These are phyloP conservation scores for Hippocampus guttulatus DNA, from an alignment of 2,113 vertebrate genomes.

Conservation along the genomic window DNA sequence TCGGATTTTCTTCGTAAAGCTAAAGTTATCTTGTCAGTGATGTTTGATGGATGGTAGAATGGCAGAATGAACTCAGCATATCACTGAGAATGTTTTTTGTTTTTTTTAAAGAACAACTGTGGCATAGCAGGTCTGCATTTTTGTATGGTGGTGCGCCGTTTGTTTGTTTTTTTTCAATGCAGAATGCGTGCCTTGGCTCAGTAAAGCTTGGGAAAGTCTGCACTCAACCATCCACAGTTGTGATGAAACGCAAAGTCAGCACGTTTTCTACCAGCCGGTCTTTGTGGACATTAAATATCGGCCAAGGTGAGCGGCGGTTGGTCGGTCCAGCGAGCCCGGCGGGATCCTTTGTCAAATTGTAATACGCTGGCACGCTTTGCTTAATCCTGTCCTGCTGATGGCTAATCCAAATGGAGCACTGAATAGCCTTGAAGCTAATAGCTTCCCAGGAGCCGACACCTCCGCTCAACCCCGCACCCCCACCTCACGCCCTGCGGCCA, in stretches of 20 bases:
- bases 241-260: neutral
- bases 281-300: constrained; percentile 20
- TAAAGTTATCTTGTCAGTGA: no score
- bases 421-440: constrained; percentile 57
- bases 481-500: no score
- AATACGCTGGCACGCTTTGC: constrained; percentile 41
- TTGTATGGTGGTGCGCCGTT: no score
- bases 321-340: constrained; percentile 1
- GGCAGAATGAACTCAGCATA: no score
- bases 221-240: neutral
- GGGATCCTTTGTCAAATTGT: constrained; percentile 39
- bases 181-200: neutral
- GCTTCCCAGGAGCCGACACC: constrained; percentile 46
- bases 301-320: constrained; percentile 32
- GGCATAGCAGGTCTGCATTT: no score
- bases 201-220: neutral
- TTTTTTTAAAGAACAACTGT: no score
- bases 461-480: no score
- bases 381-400: constrained; percentile 55
- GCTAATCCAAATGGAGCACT: constrained; percentile 62
- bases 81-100: no score
- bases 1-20: no score
- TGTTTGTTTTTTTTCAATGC: neutral
- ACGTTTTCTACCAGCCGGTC: constrained; percentile 3
- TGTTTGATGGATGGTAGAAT: no score